phyloP scores from a whole-genome alignment of 2,113 vertebrate species.

The Cyanistes caeruleus region DNA sequence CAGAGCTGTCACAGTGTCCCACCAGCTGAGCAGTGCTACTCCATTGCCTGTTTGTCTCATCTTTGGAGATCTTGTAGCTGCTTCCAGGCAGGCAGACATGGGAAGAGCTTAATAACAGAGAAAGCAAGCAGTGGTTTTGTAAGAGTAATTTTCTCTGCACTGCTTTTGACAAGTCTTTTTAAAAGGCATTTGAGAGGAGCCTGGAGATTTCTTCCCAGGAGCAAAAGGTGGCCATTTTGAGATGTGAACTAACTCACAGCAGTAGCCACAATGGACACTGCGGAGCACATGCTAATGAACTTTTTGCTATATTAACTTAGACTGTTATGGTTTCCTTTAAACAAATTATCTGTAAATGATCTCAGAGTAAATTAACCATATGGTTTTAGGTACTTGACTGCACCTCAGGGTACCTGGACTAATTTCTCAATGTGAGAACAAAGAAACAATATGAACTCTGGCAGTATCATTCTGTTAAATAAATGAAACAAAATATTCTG shows the following conservation, averaged over 20 bases:
- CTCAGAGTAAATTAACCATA: neutral
- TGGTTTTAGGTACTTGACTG: neutral
- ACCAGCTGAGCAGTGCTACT: neutral
- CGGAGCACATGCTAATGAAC: neutral
- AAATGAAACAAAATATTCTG: neutral
- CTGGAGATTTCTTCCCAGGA: neutral
- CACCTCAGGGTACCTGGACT: neutral
- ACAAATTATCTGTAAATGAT: neutral
- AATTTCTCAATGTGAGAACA: neutral
- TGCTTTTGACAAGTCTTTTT: neutral
- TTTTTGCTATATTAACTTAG: neutral
- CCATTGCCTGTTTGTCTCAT: neutral
- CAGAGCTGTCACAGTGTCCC: neutral
- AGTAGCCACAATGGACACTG: neutral
- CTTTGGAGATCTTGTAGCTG: neutral
- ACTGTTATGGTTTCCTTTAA: neutral
- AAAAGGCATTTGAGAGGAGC: neutral
- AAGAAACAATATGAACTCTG: neutral
- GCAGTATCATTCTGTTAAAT: neutral
- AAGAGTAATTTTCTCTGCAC: neutral
- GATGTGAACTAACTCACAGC: neutral
- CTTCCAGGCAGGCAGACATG: neutral
- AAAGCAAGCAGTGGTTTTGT: neutral
- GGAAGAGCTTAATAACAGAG: neutral
- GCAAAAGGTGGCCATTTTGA: neutral